A percentile compares a stretch with the other conserved stretches of the same genome.
Conservation (phyloP, 1,140 invertebrate genomes). For the Hormaphis cornu region DNA sequence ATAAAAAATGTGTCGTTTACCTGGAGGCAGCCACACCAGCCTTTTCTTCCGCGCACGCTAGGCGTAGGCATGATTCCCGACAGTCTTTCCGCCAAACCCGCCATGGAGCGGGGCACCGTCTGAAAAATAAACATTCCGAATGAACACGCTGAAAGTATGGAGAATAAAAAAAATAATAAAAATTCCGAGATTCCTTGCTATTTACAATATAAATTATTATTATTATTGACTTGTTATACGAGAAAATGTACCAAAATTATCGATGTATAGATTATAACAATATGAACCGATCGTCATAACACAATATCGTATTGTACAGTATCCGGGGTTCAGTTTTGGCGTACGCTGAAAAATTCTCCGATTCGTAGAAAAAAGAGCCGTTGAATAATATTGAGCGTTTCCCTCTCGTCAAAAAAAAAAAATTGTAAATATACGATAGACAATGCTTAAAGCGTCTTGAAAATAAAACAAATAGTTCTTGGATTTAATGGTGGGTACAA, state of each 20-base stretch:
- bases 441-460: too few relatives aligned
- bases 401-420: too few relatives aligned
- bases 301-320: too few relatives aligned
- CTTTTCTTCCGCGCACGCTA: constrained; percentile 48
- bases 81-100: constrained; percentile 26
- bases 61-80: constrained; percentile 43
- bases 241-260: background rate
- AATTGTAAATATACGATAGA: too few relatives aligned
- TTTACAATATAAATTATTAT: background rate
- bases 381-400: too few relatives aligned
- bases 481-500: too few relatives aligned
- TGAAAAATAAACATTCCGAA: constrained; percentile 19
- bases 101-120: constrained; percentile 25
- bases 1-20: constrained; percentile 39
- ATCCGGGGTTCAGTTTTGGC: too few relatives aligned
- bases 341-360: too few relatives aligned
- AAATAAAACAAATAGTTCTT: too few relatives aligned
- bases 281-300: too few relatives aligned
- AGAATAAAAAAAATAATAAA: background rate
- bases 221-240: background rate
- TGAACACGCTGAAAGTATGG: background rate
- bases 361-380: too few relatives aligned
- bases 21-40: constrained; percentile 54
- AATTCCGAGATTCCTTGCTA: background rate
- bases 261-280: background rate